These are phyloP conservation scores for Antennarius striatus DNA, from an alignment of 2,113 vertebrate species.

Conservation along the genomic window DNA sequence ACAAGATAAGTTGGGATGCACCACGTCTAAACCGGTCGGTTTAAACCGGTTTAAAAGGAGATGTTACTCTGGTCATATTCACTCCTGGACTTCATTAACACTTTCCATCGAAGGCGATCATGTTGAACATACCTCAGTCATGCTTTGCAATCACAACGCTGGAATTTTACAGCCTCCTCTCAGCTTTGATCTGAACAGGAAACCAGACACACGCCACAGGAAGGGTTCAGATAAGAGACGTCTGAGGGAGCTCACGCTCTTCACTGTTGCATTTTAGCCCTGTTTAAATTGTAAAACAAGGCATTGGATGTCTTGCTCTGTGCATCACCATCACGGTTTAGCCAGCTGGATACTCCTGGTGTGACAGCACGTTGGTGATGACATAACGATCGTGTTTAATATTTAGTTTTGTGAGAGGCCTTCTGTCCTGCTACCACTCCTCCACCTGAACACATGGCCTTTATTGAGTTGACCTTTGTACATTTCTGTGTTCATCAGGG, in stretches of 20 bases:
- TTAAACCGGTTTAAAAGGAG: no score
- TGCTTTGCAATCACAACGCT: conserved; percentile 22
- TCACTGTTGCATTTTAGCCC: no score
- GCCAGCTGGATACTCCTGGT: background rate
- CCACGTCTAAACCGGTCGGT: background rate
- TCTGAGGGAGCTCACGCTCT: no score
- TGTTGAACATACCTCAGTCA: background rate
- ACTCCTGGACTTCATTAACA: conserved; percentile 21
- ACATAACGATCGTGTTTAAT: fast-evolving
- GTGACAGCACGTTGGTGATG: background rate
- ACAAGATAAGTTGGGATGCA: background rate
- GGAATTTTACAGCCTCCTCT: conserved; percentile 34
- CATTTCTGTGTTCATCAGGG: conserved; percentile 12
- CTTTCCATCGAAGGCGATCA: conserved; percentile 5
- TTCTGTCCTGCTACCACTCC: background rate
- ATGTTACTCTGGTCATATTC: background rate
- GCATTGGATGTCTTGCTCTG: no score
- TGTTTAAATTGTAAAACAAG: no score
- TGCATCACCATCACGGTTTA: no score
- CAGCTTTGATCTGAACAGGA: conserved; percentile 60
- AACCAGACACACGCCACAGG: conserved; percentile 42
- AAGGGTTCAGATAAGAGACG: conserved; percentile 35
- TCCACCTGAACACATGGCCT: background rate
- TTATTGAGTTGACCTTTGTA: conserved; percentile 40
- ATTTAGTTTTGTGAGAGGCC: background rate